Evolutionary conservation across 1,140 invertebrate genomes (phyloP).

Genomic region (Meloidogyne chitwoodi): DNA sequence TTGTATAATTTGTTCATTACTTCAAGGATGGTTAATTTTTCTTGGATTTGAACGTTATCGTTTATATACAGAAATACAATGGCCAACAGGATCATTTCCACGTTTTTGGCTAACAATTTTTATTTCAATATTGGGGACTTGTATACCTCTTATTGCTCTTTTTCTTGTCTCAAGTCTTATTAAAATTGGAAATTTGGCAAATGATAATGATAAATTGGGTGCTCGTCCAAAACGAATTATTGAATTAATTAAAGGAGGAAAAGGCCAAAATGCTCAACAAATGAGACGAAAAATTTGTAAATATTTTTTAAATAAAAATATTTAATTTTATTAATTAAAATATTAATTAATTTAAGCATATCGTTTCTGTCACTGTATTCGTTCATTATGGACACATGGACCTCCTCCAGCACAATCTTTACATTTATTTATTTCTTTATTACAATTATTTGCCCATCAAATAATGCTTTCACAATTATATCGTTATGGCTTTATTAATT

Average conservation of each 20-base stretch:
- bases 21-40: constrained; percentile 55
- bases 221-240: constrained; percentile 44
- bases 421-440: constrained; percentile 50
- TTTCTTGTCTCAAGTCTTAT: constrained; percentile 16
- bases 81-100: constrained; percentile 55
- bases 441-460: constrained; percentile 57
- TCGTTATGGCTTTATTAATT: constrained; percentile 57
- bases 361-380: constrained; percentile 34
- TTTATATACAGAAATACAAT: constrained; percentile 58
- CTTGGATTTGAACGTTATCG: constrained; percentile 54
- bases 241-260: constrained; percentile 28
- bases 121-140: constrained; percentile 39
- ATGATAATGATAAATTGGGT: constrained; percentile 53
- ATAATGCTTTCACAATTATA: constrained; percentile 59
- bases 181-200: constrained; percentile 51
- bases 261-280: not conserved
- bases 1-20: constrained; percentile 16
- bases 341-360: constrained; percentile 33
- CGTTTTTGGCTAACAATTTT: constrained; percentile 46
- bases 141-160: constrained; percentile 48
- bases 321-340: no score
- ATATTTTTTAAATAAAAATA: not conserved
- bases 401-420: constrained; percentile 55
- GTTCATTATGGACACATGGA: constrained; percentile 49
- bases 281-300: constrained; percentile 9